Base-by-base conservation (phyloP, 1,140 invertebrate genomes). In the Diuraphis noxia region DNA sequence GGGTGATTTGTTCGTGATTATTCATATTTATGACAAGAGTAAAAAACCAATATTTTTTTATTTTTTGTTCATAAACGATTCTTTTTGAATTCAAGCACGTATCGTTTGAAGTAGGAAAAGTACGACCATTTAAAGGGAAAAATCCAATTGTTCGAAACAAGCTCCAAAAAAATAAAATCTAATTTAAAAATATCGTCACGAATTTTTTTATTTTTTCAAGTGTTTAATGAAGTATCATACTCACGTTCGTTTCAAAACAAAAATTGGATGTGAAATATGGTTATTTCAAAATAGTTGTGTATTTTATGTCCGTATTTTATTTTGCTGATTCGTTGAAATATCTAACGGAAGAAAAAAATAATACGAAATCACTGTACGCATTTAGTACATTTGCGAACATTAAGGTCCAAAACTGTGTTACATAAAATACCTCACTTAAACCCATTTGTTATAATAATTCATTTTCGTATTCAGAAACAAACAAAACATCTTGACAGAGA, bases 151-250 rank as follows among this genome's bases (percentile, higher is more conserved):
- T 34, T 88, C 8, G 21, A 86, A 46, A 86, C 85, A 86, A 34
- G 8, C 23, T 40, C 7, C 13, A 88, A 88, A 43, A 88, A 17
- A 40, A 56, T 30, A 72, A 72, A n/a, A 88, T 63, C 87, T 40
- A 63, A 88, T 72, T 88, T 88, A 41, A 72, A 88, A 88, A 77
- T 88, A 88, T 88, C 56, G 87, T 88, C 87, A 88, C 87, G 87
- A 88, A 34, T 88, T 63, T 72, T n/a, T 25, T 88, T 88, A 77
- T 88, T 72, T 77, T 88, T 88, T 88, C 63, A 19, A 72, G 63
- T 88, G 63, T 88, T 88, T 88, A 88, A 88, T 72, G 56, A 88
- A 88, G 36, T 88, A 88, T 88, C 49, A 88, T 88, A 72, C 56
- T 88, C 52, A 72, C 25, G 38, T 88, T 41, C 40, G 21, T 77